Evolutionary conservation across 2,888 invertebrate species (phyloP).

Genomic region (Neoaliturus tenellus): DNA sequence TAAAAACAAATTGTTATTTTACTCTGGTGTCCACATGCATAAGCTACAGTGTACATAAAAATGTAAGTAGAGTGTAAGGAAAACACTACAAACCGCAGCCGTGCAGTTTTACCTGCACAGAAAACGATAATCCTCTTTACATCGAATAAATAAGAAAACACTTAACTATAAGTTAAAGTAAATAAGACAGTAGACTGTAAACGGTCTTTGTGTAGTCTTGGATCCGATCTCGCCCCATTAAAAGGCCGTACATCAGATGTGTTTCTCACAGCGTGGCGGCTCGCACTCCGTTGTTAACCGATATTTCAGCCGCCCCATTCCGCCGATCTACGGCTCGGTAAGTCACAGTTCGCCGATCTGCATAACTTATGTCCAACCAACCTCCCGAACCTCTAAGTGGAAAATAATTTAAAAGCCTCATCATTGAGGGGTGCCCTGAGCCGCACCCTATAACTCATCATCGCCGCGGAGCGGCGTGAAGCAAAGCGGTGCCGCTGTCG

Average conservation of each 20-base stretch:
- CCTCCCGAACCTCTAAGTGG: constrained; percentile 44
- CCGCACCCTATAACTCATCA: constrained; percentile 55
- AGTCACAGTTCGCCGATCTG: constrained; percentile 39
- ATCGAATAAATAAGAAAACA: too few relatives aligned
- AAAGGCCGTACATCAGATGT: not conserved
- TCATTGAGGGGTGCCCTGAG: constrained; percentile 37
- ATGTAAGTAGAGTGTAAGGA: too few relatives aligned
- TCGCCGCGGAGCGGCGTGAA: constrained; percentile 21
- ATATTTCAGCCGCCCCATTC: constrained; percentile 6
- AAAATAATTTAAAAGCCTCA: constrained; percentile 55
- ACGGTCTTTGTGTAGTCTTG: not conserved
- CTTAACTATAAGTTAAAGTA: too few relatives aligned
- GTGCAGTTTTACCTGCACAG: too few relatives aligned
- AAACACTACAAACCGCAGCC: too few relatives aligned
- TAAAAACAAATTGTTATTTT: too few relatives aligned
- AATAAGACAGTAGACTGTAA: not conserved
- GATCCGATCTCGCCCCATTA: not conserved
- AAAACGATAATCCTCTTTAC: too few relatives aligned
- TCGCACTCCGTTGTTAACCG: constrained; percentile 1
- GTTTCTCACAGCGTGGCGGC: not conserved
- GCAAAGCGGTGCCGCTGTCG: constrained; percentile 8
- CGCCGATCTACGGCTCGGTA: not conserved
- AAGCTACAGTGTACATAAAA: too few relatives aligned
- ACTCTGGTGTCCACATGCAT: too few relatives aligned
- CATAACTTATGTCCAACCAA: constrained; percentile 41